Base-by-base conservation (phyloP, 2,797 vertebrate genomes). In the Lateolabrax maculatus region DNA sequence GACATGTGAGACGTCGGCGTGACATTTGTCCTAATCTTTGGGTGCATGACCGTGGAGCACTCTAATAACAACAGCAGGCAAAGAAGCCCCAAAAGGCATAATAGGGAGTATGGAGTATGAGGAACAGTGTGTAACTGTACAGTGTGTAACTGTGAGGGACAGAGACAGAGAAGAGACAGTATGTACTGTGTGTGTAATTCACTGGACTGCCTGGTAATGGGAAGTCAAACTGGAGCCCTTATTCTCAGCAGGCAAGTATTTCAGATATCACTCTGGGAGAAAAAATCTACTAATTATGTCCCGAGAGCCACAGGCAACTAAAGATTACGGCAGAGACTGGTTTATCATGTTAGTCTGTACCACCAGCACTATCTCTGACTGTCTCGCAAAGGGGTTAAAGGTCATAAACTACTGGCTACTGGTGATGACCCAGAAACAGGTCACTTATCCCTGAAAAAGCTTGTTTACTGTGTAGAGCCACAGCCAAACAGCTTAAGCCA, bases 21-120 rank as follows among this genome's bases (percentile, higher is more conserved):
- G 80, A 55, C 71, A 77, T 83, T 71, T 69, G 69, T 71, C 39
- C 79, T 90, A 74, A 92, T 91, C 87, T 87, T 67, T 73, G 76
- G 31, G 56, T 66, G 69, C 70, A 75, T 53, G 81, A 65, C 75
- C 55, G 51, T 55, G 65, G 82, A 63, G 75, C 79, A 60, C 48
- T 51, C 39, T 41, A 82, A 91, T 89, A 84, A 85, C 55, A 65
- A 69, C 68, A 86, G 48, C 75, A 68, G 53, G 61, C 52, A 72
- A 57, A 74, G 53, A 62, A 77, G n/a, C 39, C 5, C n/a, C 4
- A 48, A 46, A 64, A 31, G 63, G 39, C 29, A 53, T 9, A 36
- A 36, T 37, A 82, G 63, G 64, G 63, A 75, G 80, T 36, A n/a
- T n/a, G n/a, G n/a, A n/a, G 31, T 44, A 4, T 5, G 56, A 73